Conservation (phyloP, 2,888 invertebrate species). For the Heteromyza rotundicornis region DNA sequence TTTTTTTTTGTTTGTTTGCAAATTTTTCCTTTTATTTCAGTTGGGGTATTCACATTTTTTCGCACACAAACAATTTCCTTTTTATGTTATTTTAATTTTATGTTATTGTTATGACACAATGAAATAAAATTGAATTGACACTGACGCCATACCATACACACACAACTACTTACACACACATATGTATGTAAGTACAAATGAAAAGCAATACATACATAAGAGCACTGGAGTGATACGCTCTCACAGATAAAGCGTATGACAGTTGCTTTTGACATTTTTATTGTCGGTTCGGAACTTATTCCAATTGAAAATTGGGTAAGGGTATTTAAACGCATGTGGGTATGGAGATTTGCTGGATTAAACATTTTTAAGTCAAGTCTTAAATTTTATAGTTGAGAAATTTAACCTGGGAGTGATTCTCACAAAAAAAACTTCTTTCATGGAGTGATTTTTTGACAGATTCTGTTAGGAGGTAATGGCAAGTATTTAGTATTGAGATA, state of each 20-base stretch:
- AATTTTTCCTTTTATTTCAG: constrained; percentile 15
- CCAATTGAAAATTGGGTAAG: too few relatives aligned
- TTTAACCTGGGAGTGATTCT: too few relatives aligned
- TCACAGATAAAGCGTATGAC: constrained; percentile 34
- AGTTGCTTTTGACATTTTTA: constrained; percentile 59
- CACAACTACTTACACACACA: constrained; percentile 26
- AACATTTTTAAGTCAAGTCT: too few relatives aligned
- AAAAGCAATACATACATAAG: constrained; percentile 1
- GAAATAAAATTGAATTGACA: constrained; percentile 64
- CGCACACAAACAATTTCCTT: constrained; percentile 62
- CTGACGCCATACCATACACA: constrained; percentile 44
- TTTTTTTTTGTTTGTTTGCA: not conserved
- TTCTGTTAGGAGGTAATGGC: too few relatives aligned
- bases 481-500: too few relatives aligned
- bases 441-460: too few relatives aligned
- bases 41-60: constrained; percentile 36
- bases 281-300: constrained; percentile 41
- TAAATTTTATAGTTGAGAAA: too few relatives aligned
- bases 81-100: constrained; percentile 64
- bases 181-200: too few relatives aligned
- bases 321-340: too few relatives aligned
- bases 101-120: constrained; percentile 64
- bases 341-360: too few relatives aligned
- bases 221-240: constrained; percentile 24
- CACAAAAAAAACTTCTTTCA: too few relatives aligned